Evolutionary conservation across 2,888 invertebrate genomes (phyloP), one percentile per base, ranked within the genome.

Genomic region (Zygothrica quintamaculata): DNA sequence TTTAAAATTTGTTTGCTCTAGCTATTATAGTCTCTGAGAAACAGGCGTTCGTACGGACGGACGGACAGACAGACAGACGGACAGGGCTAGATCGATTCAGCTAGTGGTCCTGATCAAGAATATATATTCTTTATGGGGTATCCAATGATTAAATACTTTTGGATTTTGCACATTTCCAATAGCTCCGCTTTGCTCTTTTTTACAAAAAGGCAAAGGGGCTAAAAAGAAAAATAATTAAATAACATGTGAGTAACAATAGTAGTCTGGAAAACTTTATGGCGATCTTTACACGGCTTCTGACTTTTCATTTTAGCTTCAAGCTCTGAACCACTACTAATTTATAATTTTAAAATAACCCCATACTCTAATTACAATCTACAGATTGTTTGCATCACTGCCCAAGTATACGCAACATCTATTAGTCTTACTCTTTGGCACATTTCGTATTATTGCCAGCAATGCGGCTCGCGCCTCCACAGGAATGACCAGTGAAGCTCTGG

Each of bases 361-460:
- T 58, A 57, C 13, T 50, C 57, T 50, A 36, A 57, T 85, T 91
- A 37, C n/a, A n/a, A n/a, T n/a, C n/a, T n/a, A n/a, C 93, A 98
- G 98, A 92, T 93, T 98, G 90, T 94, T 98, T 82, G 93, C 95
- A 82, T 95, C 97, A 84, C 93, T 97, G 91, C 97, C 98, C 50
- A 93, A 95, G 59, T 96, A 96, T 91, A 97, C 98, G 74, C 99
- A 99, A 92, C 95, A 97, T 90, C 93, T 99, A 77, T 92, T 99
- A 89, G 98, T 99, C 84, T 93, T 99, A 78, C 93, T 99, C 66
- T 99, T 99, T 92, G 99, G 99, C 77, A 99, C 99, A 88, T 99
- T 98, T 92, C 94, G 97, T 84, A 97, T 97, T 77, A 97, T 98
- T 91, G 97, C 98, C 15, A 96, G 96, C 77, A 97, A 97, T 91